Evolutionary conservation across 2,797 vertebrate genomes (phyloP).

Genomic region (Sebastes melanostomus): DNA sequence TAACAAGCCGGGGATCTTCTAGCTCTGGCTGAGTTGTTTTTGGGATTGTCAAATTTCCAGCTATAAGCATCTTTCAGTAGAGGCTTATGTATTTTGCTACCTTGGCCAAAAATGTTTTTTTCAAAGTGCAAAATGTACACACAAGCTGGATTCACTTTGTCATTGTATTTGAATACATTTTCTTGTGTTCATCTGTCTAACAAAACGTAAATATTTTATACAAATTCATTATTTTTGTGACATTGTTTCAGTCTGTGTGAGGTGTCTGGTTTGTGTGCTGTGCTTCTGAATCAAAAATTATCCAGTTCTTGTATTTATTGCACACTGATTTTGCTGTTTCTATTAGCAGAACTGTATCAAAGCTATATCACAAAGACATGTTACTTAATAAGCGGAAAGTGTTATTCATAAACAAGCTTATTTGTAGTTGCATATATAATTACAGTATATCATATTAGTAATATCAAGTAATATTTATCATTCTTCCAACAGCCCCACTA

Average conservation of each 20-base stretch:
- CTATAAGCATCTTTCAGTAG: not conserved
- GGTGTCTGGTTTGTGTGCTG: not conserved
- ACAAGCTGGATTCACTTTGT: not conserved
- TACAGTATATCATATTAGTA: not conserved
- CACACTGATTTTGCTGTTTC: not conserved
- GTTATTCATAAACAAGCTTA: slow-evolving; percentile 37
- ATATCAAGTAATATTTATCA: slow-evolving; percentile 8
- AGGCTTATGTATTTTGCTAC: not conserved
- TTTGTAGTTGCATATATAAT: slow-evolving; percentile 37
- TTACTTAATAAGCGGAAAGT: not conserved
- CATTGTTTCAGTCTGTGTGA: not conserved
- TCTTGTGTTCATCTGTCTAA: not conserved
- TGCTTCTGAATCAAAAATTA: not conserved
- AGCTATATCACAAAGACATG: not conserved
- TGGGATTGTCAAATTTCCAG: not conserved
- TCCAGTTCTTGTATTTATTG: not conserved
- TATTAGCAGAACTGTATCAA: not conserved
- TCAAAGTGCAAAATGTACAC: not conserved
- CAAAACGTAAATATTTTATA: not conserved
- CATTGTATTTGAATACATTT: not conserved
- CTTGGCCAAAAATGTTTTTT: not conserved
- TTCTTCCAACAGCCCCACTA: not conserved
- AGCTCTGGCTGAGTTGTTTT: not conserved
- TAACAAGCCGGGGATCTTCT: not conserved
- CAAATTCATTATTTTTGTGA: not conserved